These are phyloP conservation scores for Acanthochromis polyacanthus DNA, from an alignment of 2,113 vertebrate species.

Conservation along the genomic window DNA sequence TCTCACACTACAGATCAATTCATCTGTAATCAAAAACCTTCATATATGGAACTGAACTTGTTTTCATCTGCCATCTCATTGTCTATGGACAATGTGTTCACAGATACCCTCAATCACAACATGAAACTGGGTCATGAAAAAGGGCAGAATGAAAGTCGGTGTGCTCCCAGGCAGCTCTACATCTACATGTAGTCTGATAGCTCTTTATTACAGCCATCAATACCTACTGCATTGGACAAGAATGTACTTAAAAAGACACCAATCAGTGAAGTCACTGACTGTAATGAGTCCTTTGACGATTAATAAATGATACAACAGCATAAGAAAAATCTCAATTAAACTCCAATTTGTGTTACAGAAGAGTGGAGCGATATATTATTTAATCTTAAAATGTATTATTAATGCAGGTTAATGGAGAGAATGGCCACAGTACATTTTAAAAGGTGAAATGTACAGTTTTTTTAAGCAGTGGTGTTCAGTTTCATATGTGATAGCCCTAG, in stretches of 20 bases:
- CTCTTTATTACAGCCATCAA: slow-evolving; percentile 18
- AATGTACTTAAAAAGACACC: slow-evolving; percentile 15
- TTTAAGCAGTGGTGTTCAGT: neutral
- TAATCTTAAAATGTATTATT: slow-evolving; percentile 70
- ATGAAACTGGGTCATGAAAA: slow-evolving; percentile 10
- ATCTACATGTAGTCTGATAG: slow-evolving; percentile 6
- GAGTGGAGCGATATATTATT: slow-evolving; percentile 60
- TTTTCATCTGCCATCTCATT: slow-evolving; percentile 15
- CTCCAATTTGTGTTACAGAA: slow-evolving; percentile 54
- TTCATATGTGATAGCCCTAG: neutral
- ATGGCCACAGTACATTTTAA: slow-evolving; percentile 23
- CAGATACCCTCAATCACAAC: slow-evolving; percentile 9
- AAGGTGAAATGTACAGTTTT: slow-evolving; percentile 22
- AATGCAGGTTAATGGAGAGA: slow-evolving; percentile 71
- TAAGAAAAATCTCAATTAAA: slow-evolving; percentile 66
- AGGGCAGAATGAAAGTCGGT: slow-evolving; percentile 1
- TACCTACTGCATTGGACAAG: slow-evolving; percentile 17
- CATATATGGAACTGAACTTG: neutral
- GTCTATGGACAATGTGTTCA: slow-evolving; percentile 1
- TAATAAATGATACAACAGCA: slow-evolving; percentile 60
- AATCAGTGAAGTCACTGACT: slow-evolving; percentile 11
- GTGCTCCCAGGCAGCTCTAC: neutral
- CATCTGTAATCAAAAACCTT: slow-evolving; percentile 40
- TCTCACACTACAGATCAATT: slow-evolving; percentile 23
- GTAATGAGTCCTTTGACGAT: slow-evolving; percentile 44